A percentile compares a stretch with the other conserved stretches of the same genome.
These are phyloP conservation scores for Lycaena phlaeas DNA, from an alignment of 2,888 invertebrate species.

Conservation along the genomic window DNA sequence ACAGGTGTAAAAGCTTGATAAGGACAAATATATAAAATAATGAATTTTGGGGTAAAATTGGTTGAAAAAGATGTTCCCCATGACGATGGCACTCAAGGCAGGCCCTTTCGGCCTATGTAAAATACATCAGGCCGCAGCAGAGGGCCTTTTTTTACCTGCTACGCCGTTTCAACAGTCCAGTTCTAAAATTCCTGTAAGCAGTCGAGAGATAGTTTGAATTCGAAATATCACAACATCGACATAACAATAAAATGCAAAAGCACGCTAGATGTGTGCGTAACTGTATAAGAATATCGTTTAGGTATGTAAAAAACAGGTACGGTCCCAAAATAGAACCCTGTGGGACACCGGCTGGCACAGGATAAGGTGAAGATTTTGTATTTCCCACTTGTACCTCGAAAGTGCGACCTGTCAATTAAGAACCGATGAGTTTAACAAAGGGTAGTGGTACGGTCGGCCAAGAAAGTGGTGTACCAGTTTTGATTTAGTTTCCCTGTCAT, in stretches of 20 bases:
- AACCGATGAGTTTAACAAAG: slow-evolving; percentile 1
- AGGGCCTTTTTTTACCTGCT: too few species aligned
- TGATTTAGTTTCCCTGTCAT: too few species aligned
- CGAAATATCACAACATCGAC: not conserved
- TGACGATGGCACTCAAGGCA: too few species aligned
- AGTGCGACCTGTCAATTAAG: not conserved
- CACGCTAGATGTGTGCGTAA: slow-evolving; percentile 2
- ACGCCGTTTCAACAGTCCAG: too few species aligned
- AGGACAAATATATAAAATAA: too few species aligned
- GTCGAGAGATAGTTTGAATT: not conserved
- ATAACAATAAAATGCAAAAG: not conserved
- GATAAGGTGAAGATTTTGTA: not conserved
- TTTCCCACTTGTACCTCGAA: not conserved
- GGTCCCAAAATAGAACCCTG: slow-evolving; percentile 6
- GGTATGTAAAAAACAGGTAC: slow-evolving; percentile 3
- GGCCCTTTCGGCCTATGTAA: too few species aligned
- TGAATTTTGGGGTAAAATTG: too few species aligned
- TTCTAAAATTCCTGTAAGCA: not conserved
- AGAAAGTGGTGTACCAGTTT: too few species aligned
- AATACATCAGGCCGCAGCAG: too few species aligned
- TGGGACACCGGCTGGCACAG: not conserved
- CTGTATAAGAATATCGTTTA: slow-evolving; percentile 6
- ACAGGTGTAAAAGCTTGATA: too few species aligned
- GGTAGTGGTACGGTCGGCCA: not conserved
- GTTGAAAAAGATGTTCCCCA: too few species aligned